Evolutionary conservation across 2,113 vertebrate species (phyloP).

Genomic region (Arenaria interpres): DNA sequence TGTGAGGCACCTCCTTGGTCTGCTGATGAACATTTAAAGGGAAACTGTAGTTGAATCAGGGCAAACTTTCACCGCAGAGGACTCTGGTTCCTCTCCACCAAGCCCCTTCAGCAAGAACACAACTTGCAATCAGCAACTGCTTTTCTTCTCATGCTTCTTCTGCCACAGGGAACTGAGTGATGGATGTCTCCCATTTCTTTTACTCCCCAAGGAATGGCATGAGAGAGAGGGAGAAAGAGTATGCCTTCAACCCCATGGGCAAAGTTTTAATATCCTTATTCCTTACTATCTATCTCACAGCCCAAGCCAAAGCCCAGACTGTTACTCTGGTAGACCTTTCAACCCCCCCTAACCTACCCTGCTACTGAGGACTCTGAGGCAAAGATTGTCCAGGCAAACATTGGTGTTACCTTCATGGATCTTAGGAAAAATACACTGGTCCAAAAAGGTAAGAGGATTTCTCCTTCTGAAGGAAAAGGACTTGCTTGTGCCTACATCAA

Average conservation of each 20-base stretch:
- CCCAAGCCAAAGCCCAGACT: not conserved
- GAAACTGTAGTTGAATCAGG: not conserved
- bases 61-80: not conserved
- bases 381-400: not conserved
- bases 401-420: not conserved
- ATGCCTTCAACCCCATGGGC: not conserved
- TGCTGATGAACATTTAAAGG: constrained; percentile 21
- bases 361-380: not conserved
- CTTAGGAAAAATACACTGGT: not conserved
- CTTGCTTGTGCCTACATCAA: not conserved
- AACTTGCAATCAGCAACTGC: not conserved
- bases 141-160: not conserved
- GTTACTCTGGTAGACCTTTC: not conserved
- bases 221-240: not conserved
- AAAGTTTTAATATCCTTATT: not conserved
- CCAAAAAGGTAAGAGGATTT: not conserved
- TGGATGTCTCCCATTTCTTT: not conserved
- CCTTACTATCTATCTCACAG: not conserved
- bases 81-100: not conserved
- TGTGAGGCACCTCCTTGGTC: not conserved
- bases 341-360: not conserved
- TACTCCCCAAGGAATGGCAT: not conserved
- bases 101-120: not conserved
- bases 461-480: not conserved
- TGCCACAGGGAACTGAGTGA: not conserved